These are phyloP conservation scores for Tragulus kanchil DNA, from an alignment of 2,113 vertebrate genomes.

Conservation along the genomic window DNA sequence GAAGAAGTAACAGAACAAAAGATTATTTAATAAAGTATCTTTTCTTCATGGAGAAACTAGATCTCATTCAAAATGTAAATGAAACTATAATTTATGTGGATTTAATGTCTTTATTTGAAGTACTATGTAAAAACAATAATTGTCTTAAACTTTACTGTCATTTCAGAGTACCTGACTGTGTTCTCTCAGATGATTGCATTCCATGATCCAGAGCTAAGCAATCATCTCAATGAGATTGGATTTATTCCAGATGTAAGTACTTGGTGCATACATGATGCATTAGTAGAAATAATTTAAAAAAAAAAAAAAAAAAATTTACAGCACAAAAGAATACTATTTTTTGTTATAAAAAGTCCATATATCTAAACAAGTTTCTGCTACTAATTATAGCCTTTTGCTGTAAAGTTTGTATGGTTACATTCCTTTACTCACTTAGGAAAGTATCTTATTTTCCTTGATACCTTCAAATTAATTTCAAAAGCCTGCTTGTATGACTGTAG, in stretches of 20 bases:
- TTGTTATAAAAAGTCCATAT: neutral
- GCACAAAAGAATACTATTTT: conserved; percentile 36
- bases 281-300: neutral
- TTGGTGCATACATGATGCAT: conserved; percentile 74
- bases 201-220: conserved; percentile 98
- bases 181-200: conserved; percentile 99
- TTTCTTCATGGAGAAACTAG: conserved; percentile 21
- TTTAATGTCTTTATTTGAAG: neutral
- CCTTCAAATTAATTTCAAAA: neutral
- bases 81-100: neutral
- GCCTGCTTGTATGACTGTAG: neutral
- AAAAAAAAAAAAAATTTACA: neutral
- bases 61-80: conserved; percentile 6
- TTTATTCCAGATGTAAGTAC: conserved; percentile 99
- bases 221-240: conserved; percentile 99
- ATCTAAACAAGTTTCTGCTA: neutral
- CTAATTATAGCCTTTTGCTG: neutral
- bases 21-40: neutral
- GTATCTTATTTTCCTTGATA: neutral
- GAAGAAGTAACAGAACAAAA: neutral
- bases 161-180: conserved; percentile 97
- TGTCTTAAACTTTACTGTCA: conserved; percentile 65
- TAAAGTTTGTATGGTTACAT: neutral
- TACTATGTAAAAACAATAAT: neutral
- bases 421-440: neutral